Percentiles rank a stretch among this genome's conserved stretches.
Conservation (phyloP, 2,113 vertebrate genomes). For the Hippocampus comes region DNA sequence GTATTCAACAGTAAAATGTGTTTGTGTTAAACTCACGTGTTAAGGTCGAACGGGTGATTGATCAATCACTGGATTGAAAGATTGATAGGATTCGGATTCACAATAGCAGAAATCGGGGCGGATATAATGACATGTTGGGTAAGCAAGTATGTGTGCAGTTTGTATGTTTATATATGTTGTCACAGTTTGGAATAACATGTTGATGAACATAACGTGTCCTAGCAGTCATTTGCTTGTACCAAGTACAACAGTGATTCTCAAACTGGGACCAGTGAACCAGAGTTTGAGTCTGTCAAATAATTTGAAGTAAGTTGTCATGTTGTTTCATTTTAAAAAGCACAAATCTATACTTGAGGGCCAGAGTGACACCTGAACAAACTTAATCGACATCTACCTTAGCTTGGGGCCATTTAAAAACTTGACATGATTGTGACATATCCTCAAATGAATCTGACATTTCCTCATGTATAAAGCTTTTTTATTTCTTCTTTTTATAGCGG, state of each 20-base stretch:
- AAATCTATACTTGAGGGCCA: too few relatives aligned
- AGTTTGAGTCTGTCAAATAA: background rate
- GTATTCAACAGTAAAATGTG: constrained; percentile 22
- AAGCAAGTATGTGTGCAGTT: background rate
- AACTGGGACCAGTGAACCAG: background rate
- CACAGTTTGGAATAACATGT: background rate
- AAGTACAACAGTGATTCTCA: background rate
- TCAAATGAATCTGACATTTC: too few relatives aligned
- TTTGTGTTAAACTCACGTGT: constrained; percentile 20
- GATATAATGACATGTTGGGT: background rate
- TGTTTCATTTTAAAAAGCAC: too few relatives aligned
- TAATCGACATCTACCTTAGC: too few relatives aligned
- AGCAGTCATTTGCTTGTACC: background rate
- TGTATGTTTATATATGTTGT: background rate
- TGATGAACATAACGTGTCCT: background rate
- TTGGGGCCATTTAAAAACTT: too few relatives aligned
- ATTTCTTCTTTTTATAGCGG: too few relatives aligned
- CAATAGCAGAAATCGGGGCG: background rate
- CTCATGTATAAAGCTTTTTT: too few relatives aligned
- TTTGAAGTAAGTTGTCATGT: too few relatives aligned
- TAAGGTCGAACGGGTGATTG: constrained; percentile 27
- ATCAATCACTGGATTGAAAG: constrained; percentile 14
- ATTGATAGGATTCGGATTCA: constrained; percentile 23
- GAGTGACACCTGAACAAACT: too few relatives aligned
- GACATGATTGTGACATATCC: too few relatives aligned